phyloP scores from a whole-genome alignment of 2,888 invertebrate species.

The Chymomyza caudatula region DNA sequence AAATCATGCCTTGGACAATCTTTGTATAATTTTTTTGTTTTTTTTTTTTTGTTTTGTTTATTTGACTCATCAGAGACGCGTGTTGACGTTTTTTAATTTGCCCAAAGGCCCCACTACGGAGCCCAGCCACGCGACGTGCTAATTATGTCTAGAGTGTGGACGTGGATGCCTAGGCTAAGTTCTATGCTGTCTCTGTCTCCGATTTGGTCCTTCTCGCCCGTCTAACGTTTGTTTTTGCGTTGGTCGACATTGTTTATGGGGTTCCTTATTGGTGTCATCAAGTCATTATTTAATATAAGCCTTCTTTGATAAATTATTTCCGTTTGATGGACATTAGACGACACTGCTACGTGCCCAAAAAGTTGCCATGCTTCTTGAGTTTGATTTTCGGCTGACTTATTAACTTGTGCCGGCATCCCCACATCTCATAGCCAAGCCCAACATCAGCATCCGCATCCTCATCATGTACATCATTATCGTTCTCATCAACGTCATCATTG shows the following conservation, averaged over 20 bases:
- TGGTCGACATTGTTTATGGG: conserved; percentile 1
- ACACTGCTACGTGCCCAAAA: background rate
- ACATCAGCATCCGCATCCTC: background rate
- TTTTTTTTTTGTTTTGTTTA: background rate
- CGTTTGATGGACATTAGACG: conserved; percentile 46
- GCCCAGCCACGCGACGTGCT: background rate
- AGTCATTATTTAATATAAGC: conserved; percentile 65
- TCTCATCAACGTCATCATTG: background rate
- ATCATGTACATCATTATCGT: background rate
- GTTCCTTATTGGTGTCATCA: conserved; percentile 53
- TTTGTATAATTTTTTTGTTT: background rate
- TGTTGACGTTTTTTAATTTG: no score
- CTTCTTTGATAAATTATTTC: conserved; percentile 69
- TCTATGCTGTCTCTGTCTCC: conserved; percentile 3
- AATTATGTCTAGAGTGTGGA: background rate
- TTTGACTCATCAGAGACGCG: no score
- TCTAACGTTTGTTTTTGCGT: background rate
- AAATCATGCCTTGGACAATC: no score
- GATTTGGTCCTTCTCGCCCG: conserved; percentile 9
- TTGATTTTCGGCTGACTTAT: background rate
- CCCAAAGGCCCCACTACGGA: no score
- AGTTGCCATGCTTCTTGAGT: background rate
- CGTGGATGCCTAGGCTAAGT: background rate
- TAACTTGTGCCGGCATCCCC: background rate
- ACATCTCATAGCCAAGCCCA: background rate